Base-by-base conservation (phyloP, 1,140 invertebrate genomes). In the Chrysomallon squamiferum region DNA sequence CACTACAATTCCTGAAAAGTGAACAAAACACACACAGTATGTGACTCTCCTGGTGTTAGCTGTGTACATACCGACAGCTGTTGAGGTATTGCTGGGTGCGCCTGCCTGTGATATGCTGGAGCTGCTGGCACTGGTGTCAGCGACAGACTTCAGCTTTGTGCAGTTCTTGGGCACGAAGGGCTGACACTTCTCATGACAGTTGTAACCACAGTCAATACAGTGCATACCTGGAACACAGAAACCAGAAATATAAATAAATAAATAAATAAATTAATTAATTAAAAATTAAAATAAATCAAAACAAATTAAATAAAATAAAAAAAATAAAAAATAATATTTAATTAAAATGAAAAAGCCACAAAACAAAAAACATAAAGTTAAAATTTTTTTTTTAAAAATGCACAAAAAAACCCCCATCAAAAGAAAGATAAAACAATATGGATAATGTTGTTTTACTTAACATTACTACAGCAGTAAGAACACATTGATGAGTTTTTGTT, bases 131-230 rank as follows among this genome's bases (percentile, higher is more conserved):
- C 68, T 75, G 43, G 67, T 67, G n/a, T 83, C 82, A 33, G 74
- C 68, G 9, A 85, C 75, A 43, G 77, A 72, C 66, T 84, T 86
- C 93, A 96, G 84, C 93, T 95, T 72, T 43, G 93, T 94, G 86
- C 95, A 96, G 83, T 95, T 95, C 85, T 95, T 93, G 50, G 95
- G 92, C 27, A 95, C 93, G 59, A 89, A 86, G 59, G 95, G 93
- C 52, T 91, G 90, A 85, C 95, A 97, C 77, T 95, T 95, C 82
- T 98, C 95, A 85, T 98, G 95, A 83, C 94, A 96, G 73, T 93
- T 93, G 79, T 94, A 95, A n/a, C 95, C 94, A 86, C 95, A 98
- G 82, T 97, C 95, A 73, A 92, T 90, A 83, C 95, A 97, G 65
- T 93, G 89, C 83, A 95, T 89, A 6, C 93, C 93, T 79, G 64